These are phyloP conservation scores for Triops longicaudatus DNA, from an alignment of 1,140 invertebrate genomes.

Conservation along the genomic window DNA sequence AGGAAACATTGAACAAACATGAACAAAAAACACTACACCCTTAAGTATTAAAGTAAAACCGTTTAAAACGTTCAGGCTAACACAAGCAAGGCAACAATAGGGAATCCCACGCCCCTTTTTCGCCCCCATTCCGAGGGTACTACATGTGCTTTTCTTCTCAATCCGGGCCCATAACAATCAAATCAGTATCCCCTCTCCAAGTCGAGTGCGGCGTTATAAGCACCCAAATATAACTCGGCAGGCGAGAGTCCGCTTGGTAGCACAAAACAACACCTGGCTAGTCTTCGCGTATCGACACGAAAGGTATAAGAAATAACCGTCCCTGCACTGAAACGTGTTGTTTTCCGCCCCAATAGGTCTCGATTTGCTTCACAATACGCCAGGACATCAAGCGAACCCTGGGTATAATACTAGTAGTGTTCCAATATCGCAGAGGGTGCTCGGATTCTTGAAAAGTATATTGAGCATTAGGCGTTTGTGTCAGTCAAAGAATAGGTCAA, in stretches of 20 bases:
- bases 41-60: background rate
- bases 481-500: too few relatives aligned
- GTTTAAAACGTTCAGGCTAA: background rate
- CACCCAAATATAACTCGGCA: slow-evolving; percentile 6
- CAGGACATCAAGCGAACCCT: too few relatives aligned
- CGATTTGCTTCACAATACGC: background rate
- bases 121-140: background rate
- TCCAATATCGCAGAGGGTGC: too few relatives aligned
- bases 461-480: too few relatives aligned
- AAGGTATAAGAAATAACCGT: background rate
- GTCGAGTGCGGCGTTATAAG: background rate
- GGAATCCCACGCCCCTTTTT: background rate
- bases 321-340: background rate
- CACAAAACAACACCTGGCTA: background rate
- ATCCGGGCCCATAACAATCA: background rate
- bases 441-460: too few relatives aligned
- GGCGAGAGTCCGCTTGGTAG: background rate
- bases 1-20: background rate
- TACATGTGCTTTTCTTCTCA: background rate
- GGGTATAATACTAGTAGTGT: too few relatives aligned
- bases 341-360: background rate
- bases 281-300: background rate
- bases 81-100: background rate
- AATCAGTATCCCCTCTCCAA: slow-evolving; percentile 11
- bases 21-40: background rate